These are phyloP conservation scores for Tringa solitaria DNA, from an alignment of 2,113 vertebrate genomes.

Conservation along the genomic window DNA sequence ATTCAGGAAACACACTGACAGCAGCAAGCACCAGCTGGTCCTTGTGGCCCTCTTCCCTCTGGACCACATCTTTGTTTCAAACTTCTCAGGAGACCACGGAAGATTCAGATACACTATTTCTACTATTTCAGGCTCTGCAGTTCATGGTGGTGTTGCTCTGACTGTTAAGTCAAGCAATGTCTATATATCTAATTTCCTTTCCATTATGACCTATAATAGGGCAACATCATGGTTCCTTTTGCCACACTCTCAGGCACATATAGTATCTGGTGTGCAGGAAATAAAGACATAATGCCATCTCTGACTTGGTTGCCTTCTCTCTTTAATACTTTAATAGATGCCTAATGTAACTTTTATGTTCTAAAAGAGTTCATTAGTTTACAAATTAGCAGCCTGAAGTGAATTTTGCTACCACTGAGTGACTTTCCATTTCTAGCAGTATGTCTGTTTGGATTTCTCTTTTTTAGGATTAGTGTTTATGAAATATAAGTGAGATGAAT, in stretches of 20 bases:
- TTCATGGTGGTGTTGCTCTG: not conserved
- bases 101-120: not conserved
- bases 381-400: conserved; percentile 52
- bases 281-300: not conserved
- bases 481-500: not conserved
- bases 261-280: not conserved
- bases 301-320: not conserved
- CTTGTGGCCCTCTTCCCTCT: not conserved
- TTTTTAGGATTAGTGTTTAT: not conserved
- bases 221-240: not conserved
- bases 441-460: not conserved
- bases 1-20: not conserved
- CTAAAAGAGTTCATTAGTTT: conserved; percentile 5
- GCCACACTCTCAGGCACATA: not conserved
- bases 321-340: conserved; percentile 5
- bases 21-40: not conserved
- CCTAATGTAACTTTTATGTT: conserved; percentile 25
- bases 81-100: not conserved
- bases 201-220: not conserved
- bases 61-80: not conserved
- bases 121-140: not conserved
- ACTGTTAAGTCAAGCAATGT: not conserved
- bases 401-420: conserved; percentile 10
- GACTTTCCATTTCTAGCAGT: conserved; percentile 12
- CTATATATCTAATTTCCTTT: not conserved